Evolutionary conservation across 2,797 vertebrate genomes (phyloP), one percentile per base, ranked within the genome.

Genomic region (Lacerta bilineata): DNA sequence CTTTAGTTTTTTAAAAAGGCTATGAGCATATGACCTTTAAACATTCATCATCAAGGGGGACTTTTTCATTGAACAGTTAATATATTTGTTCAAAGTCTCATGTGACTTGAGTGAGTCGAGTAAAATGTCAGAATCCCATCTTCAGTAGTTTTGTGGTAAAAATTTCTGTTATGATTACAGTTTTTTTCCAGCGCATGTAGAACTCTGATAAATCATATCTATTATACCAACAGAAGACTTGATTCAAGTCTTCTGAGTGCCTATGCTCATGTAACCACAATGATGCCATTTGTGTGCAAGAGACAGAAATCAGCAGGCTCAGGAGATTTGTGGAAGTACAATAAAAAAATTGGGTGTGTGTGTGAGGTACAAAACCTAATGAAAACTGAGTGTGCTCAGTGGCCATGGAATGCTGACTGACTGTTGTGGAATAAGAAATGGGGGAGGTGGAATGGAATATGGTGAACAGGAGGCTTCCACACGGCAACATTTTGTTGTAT

Each of bases 21-120:
- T 88, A 86, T 88, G 0, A 4, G 88, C 76, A 91, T 90, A 55
- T 90, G 68, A 74, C 85, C 91, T 95, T 95, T 88, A 84, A 85
- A 74, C 72, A 17, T 75, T 87, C 50, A 43, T 84, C 75, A 90
- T 83, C 4, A 39, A 64, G 89, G 89, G 89, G 33, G 33, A 90
- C 27, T 90, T 88, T 82, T 88, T 91, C 83, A 83, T 83, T 74
- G 25, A 89, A 77, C 25, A 41, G n/a, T 86, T 43, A 46, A 23
- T 0, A 75, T n/a, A 77, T 88, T 88, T 88, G 64, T 83, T 79
- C 59, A 64, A 88, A 84, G 3, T 86, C 85, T 87, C 80, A 90
- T 82, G 43, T 80, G 89, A 84, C 18, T 23, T 43, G 81, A 91
- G 89, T 59, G 75, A 79, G n/a, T 69, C n/a, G 36, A 18, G 41